Evolutionary conservation across 2,888 invertebrate species (phyloP).

Genomic region (Poecilobothrus nobilitatus): DNA sequence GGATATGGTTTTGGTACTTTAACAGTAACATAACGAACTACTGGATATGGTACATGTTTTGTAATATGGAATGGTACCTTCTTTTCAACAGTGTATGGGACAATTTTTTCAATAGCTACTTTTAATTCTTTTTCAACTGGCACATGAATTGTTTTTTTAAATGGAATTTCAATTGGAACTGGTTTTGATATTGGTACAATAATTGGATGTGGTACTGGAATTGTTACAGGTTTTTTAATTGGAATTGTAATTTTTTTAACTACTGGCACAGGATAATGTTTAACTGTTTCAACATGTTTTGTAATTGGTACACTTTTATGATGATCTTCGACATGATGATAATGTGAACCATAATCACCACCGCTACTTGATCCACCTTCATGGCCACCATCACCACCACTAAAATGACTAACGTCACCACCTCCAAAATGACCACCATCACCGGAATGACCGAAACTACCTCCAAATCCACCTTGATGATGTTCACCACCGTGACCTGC

Average conservation of each 20-base stretch:
- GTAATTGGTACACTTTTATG: neutral
- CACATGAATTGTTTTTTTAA: constrained; percentile 64
- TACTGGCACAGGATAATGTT: constrained; percentile 55
- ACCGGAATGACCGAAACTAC: neutral
- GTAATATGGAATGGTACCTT: constrained; percentile 65
- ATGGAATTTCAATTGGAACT: constrained; percentile 68
- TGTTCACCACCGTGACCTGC: neutral
- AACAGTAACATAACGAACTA: constrained; percentile 66
- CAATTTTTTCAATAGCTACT: constrained; percentile 53
- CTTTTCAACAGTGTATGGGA: constrained; percentile 65
- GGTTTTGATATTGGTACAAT: constrained; percentile 67
- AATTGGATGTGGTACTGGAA: constrained; percentile 67
- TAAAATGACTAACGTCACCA: neutral
- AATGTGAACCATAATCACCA: neutral
- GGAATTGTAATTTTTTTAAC: constrained; percentile 67
- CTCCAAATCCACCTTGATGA: neutral
- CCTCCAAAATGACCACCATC: neutral
- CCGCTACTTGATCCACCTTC: neutral
- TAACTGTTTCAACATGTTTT: constrained; percentile 50
- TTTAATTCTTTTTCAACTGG: constrained; percentile 57
- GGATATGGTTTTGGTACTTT: constrained; percentile 72
- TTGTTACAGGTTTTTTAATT: constrained; percentile 60
- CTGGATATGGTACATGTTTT: constrained; percentile 61
- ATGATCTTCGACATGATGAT: neutral
- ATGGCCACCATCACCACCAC: neutral